Evolutionary conservation across 2,888 invertebrate genomes (phyloP).

Genomic region (Drosophila neonasuta): DNA sequence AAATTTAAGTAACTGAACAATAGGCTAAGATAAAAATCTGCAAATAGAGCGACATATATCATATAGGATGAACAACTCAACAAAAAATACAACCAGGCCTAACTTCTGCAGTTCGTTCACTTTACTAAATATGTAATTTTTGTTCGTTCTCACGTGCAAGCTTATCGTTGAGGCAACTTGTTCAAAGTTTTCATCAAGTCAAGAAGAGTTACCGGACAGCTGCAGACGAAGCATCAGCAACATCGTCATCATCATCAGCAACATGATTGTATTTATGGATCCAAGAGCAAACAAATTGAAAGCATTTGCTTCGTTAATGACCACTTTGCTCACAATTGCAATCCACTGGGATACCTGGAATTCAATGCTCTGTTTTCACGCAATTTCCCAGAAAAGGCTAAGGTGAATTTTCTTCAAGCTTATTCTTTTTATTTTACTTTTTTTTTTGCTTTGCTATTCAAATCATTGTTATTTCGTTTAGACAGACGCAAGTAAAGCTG

Average conservation of each 20-base stretch:
- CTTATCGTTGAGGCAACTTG: no score
- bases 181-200: not conserved
- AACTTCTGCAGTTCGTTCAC: no score
- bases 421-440: not conserved
- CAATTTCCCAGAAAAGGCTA: slow-evolving; percentile 24
- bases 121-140: no score
- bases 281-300: slow-evolving; percentile 26
- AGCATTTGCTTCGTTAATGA: slow-evolving; percentile 30
- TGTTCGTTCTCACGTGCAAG: no score
- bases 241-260: slow-evolving; percentile 3
- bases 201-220: slow-evolving; percentile 11
- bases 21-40: no score
- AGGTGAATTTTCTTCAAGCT: slow-evolving; percentile 7
- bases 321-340: slow-evolving; percentile 21
- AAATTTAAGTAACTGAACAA: no score
- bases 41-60: no score
- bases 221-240: slow-evolving; percentile 1
- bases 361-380: slow-evolving; percentile 7
- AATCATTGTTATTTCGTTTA: slow-evolving; percentile 10
- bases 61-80: no score
- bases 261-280: slow-evolving; percentile 4
- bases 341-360: slow-evolving; percentile 20
- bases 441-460: not conserved
- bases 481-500: slow-evolving; percentile 3
- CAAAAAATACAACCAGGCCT: no score